Evolutionary conservation across 92 coral and sea anemone genomes (phyloP).

Genomic region (Heliopora coerulea): DNA sequence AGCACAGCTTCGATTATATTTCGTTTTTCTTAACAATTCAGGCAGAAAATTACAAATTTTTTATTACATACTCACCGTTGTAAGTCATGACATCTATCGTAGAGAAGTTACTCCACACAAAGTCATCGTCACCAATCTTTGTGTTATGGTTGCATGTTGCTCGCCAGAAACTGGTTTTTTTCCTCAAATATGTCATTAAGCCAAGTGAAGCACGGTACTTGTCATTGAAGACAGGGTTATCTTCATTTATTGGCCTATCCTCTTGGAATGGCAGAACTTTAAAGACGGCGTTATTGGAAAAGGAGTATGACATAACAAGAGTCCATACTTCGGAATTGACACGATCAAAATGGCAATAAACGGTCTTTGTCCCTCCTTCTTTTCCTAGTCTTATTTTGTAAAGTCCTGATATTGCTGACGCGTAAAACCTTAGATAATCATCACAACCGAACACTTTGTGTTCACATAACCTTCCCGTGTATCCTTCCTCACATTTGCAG

Average conservation of each 20-base stretch:
- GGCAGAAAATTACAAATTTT: neutral
- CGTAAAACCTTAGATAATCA: slow-evolving; percentile 11
- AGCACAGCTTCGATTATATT: too few relatives aligned
- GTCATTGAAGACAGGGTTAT: neutral
- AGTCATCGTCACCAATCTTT: slow-evolving; percentile 15
- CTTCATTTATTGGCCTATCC: slow-evolving; percentile 27
- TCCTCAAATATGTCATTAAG: slow-evolving; percentile 5
- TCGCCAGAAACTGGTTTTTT: slow-evolving; percentile 14
- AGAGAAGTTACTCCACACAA: neutral
- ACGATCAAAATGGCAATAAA: slow-evolving; percentile 33
- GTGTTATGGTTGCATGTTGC: slow-evolving; percentile 44
- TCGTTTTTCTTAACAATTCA: too few relatives aligned
- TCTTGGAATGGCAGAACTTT: neutral
- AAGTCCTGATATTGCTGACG: slow-evolving; percentile 8
- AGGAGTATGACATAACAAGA: slow-evolving; percentile 6
- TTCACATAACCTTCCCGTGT: slow-evolving; percentile 21
- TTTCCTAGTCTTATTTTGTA: neutral
- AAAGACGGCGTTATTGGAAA: neutral
- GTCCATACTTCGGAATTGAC: slow-evolving; percentile 25
- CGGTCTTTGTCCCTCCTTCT: neutral
- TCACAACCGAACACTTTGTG: slow-evolving; percentile 1
- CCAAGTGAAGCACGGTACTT: slow-evolving; percentile 22
- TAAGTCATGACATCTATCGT: slow-evolving; percentile 13
- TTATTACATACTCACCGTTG: neutral
- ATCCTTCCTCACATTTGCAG: slow-evolving; percentile 22